Conservation (phyloP, 1,140 invertebrate species). For the Catajapyx aquilonaris region DNA sequence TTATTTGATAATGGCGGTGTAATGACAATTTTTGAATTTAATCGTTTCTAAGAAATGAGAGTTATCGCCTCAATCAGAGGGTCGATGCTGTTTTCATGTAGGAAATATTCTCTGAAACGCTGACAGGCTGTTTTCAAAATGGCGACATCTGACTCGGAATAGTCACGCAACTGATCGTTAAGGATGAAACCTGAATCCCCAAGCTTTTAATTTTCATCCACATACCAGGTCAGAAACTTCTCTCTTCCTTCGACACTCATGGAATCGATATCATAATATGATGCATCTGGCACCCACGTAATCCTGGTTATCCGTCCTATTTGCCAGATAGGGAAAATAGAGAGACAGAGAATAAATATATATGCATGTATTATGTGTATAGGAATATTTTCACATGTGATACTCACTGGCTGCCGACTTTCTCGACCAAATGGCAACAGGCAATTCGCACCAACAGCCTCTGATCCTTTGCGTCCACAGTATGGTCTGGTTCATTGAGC, state of each 20-base stretch:
- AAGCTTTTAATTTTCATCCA: neutral
- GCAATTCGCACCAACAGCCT: too few relatives aligned
- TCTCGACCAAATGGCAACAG: too few relatives aligned
- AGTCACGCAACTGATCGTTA: neutral
- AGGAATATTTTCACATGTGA: too few relatives aligned
- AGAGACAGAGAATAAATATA: too few relatives aligned
- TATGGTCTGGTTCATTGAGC: too few relatives aligned
- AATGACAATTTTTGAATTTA: too few relatives aligned
- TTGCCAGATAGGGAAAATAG: neutral
- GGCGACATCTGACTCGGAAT: neutral
- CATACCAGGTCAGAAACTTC: neutral
- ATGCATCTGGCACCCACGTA: neutral
- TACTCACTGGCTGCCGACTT: too few relatives aligned
- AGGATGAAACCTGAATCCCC: neutral
- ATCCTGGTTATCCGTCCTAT: neutral
- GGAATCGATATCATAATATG: neutral
- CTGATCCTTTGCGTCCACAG: too few relatives aligned
- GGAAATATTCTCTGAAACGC: neutral
- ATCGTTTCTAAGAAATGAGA: too few relatives aligned
- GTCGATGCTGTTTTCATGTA: neutral
- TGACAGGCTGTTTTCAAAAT: neutral
- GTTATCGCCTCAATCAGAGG: neutral
- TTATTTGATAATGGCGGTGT: too few relatives aligned
- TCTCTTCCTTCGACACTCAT: neutral
- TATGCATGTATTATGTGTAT: too few relatives aligned